These are phyloP conservation scores for Chrysotoxum bicinctum DNA, from an alignment of 2,888 invertebrate genomes.

Conservation along the genomic window DNA sequence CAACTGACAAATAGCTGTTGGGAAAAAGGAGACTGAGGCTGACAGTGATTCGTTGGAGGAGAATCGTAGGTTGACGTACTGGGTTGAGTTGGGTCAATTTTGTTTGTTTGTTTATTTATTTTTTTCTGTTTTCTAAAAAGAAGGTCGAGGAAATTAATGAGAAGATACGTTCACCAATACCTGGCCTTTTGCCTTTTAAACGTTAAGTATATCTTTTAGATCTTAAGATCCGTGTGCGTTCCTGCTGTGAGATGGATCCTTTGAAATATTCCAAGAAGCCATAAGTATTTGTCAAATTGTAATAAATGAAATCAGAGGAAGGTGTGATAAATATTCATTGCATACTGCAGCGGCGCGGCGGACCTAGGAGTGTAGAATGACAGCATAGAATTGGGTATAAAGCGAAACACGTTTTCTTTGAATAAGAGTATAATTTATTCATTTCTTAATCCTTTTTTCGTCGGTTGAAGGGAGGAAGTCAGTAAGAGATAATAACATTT, in stretches of 20 bases:
- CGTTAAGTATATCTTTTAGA: not conserved
- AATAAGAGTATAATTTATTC: too few relatives aligned
- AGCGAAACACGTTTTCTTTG: too few relatives aligned
- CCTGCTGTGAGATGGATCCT: constrained; percentile 43
- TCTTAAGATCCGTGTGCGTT: not conserved
- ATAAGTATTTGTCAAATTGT: constrained; percentile 9
- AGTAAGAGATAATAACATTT: too few relatives aligned
- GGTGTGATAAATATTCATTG: not conserved
- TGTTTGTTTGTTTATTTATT: not conserved
- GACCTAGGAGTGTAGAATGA: too few relatives aligned
- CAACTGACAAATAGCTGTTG: constrained; percentile 68
- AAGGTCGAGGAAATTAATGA: constrained; percentile 22
- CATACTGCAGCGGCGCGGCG: not conserved
- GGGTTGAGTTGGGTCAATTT: constrained; percentile 26
- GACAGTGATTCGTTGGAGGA: constrained; percentile 57
- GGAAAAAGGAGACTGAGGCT: not conserved
- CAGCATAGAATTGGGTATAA: not conserved
- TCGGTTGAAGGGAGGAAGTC: too few relatives aligned
- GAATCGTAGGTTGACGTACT: not conserved
- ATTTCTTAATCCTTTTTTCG: too few relatives aligned
- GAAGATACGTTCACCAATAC: not conserved
- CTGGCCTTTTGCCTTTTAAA: not conserved
- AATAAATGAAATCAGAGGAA: not conserved
- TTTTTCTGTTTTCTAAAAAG: constrained; percentile 17
- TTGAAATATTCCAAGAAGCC: constrained; percentile 38